phyloP scores from a whole-genome alignment of 2,797 vertebrate genomes.

The Pithecia hirsuta region DNA sequence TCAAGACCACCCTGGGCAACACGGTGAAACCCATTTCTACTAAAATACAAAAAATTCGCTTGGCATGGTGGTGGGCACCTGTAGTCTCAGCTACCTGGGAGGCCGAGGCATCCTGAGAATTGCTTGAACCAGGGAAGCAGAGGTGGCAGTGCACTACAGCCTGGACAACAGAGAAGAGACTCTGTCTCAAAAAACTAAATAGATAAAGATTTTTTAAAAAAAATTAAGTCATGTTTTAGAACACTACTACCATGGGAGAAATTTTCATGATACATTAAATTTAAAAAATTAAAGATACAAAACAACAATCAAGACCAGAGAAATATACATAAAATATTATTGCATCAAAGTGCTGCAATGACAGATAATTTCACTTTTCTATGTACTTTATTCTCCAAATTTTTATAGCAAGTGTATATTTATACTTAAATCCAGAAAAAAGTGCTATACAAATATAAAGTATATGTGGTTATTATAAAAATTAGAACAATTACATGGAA shows the following conservation, averaged over 20 bases:
- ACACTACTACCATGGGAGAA: neutral
- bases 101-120: too few relatives aligned
- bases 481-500: neutral
- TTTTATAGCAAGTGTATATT: neutral
- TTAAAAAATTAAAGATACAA: neutral
- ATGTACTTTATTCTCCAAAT: neutral
- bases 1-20: too few relatives aligned
- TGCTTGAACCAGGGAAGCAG: too few relatives aligned
- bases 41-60: too few relatives aligned
- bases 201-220: too few relatives aligned
- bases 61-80: too few relatives aligned
- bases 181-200: too few relatives aligned
- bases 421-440: neutral
- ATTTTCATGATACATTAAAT: neutral
- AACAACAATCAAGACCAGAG: neutral
- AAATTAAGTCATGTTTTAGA: neutral
- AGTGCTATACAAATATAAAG: neutral
- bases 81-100: too few relatives aligned
- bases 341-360: neutral
- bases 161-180: too few relatives aligned
- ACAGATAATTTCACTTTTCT: neutral
- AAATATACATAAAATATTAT: neutral
- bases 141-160: too few relatives aligned
- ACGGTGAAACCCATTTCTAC: too few relatives aligned
- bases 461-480: conserved; percentile 24